Conservation (phyloP, 2,797 vertebrate species). For the Buphagus erythrorhynchus region DNA sequence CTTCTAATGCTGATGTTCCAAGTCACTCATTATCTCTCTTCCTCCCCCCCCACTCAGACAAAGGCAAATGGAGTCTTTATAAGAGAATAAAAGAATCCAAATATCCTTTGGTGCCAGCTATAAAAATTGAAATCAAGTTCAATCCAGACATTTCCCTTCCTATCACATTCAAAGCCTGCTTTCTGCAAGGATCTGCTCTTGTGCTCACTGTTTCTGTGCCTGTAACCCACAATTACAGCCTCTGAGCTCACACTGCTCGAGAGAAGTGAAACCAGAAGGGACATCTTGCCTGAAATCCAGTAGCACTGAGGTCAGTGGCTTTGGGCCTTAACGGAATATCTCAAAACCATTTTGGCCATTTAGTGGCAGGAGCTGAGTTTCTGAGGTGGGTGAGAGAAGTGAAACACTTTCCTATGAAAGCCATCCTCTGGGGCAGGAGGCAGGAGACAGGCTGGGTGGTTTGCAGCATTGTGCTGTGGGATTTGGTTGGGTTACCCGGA, state of each 20-base stretch:
- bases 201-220: not conserved
- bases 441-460: not conserved
- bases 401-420: not conserved
- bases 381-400: not conserved
- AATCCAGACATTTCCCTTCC: not conserved
- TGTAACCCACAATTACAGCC: conserved; percentile 45
- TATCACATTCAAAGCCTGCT: not conserved
- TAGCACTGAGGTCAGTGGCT: conserved; percentile 26
- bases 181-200: not conserved
- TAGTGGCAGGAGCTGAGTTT: not conserved
- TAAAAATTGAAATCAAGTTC: not conserved
- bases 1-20: conserved; percentile 21
- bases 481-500: conserved; percentile 20
- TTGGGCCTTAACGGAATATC: not conserved
- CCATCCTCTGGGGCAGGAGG: not conserved
- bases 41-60: not conserved
- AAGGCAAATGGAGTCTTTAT: conserved; percentile 13
- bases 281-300: conserved; percentile 27
- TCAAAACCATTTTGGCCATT: conserved; percentile 24
- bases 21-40: not conserved
- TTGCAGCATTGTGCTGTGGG: not conserved
- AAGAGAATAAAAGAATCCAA: not conserved
- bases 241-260: conserved; percentile 4
- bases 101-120: not conserved
- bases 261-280: conserved; percentile 37